A percentile compares a stretch with the other conserved stretches of the same genome.
Conservation (phyloP, 2,113 vertebrate species). For the Girardinichthys multiradiatus region DNA sequence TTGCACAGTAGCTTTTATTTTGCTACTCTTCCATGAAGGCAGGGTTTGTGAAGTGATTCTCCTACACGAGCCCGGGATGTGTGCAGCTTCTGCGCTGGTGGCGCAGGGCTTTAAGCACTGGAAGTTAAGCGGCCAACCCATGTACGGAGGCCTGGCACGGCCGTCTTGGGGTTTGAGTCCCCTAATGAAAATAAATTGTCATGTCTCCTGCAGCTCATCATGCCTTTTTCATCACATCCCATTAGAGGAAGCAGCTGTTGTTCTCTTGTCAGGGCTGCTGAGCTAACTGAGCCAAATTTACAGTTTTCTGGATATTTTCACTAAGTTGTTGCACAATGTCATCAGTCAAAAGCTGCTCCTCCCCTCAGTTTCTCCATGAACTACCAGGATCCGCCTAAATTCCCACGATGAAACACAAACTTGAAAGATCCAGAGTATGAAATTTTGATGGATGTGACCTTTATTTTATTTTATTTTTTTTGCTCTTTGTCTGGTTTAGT, state of each 20-base stretch:
- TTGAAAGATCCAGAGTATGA: constrained; percentile 25
- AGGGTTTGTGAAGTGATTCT: too few relatives aligned
- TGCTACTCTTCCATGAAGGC: too few relatives aligned
- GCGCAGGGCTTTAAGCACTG: too few relatives aligned
- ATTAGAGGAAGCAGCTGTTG: not conserved
- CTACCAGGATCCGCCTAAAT: constrained; percentile 31
- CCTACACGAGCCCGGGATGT: too few relatives aligned
- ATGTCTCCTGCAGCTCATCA: constrained; percentile 7
- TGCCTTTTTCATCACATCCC: constrained; percentile 18
- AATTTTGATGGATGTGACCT: constrained; percentile 47
- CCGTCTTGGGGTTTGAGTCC: too few relatives aligned
- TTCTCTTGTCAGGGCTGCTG: constrained; percentile 6
- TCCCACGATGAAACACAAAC: constrained; percentile 31
- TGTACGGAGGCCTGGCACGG: too few relatives aligned
- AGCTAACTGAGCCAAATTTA: constrained; percentile 20
- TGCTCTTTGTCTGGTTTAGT: constrained; percentile 38
- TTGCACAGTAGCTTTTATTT: too few relatives aligned
- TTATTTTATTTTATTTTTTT: constrained; percentile 35
- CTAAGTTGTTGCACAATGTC: constrained; percentile 21
- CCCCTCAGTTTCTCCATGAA: constrained; percentile 17
- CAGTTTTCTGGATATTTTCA: constrained; percentile 20
- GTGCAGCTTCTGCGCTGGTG: too few relatives aligned
- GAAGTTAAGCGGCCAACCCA: too few relatives aligned
- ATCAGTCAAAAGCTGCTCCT: constrained; percentile 34
- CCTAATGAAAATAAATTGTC: constrained; percentile 2